phyloP scores from a whole-genome alignment of 2,888 invertebrate genomes.

The Spicauda simplicius region DNA sequence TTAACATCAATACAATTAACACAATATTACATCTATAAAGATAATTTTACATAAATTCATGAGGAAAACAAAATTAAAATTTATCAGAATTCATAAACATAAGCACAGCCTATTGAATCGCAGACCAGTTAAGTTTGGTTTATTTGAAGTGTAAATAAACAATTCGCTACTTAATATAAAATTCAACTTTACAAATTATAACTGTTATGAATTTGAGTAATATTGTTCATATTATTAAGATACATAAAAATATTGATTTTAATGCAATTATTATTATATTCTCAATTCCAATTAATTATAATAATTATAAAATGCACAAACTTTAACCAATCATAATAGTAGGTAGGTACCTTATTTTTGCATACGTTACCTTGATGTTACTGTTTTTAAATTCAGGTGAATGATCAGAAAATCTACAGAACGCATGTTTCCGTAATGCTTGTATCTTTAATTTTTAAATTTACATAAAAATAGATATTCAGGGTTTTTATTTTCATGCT shows the following conservation, averaged over 20 bases:
- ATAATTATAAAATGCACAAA: no score
- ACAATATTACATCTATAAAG: slow-evolving; percentile 57
- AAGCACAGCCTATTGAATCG: slow-evolving; percentile 83
- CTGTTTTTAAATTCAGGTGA: no score
- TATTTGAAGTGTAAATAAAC: slow-evolving; percentile 31
- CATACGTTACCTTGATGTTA: no score
- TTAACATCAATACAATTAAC: slow-evolving; percentile 65
- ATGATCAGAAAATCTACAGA: no score
- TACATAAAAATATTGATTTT: neutral
- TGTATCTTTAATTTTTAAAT: no score
- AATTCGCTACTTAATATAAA: slow-evolving; percentile 27
- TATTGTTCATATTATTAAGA: neutral
- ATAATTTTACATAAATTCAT: slow-evolving; percentile 52
- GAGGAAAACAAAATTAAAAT: slow-evolving; percentile 60
- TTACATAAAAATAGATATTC: no score
- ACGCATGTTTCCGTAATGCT: no score
- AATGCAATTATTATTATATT: neutral
- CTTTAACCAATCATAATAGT: no score
- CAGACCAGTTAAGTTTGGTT: slow-evolving; percentile 74
- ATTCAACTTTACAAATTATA: slow-evolving; percentile 21
- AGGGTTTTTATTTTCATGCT: neutral
- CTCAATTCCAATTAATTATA: neutral
- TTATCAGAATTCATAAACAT: slow-evolving; percentile 64
- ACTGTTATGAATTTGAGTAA: neutral
- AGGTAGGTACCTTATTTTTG: no score